A percentile compares a stretch with the other conserved stretches of the same genome.
These are phyloP conservation scores for Drosophila parvula DNA, from an alignment of 1,140 invertebrate species.

Conservation along the genomic window DNA sequence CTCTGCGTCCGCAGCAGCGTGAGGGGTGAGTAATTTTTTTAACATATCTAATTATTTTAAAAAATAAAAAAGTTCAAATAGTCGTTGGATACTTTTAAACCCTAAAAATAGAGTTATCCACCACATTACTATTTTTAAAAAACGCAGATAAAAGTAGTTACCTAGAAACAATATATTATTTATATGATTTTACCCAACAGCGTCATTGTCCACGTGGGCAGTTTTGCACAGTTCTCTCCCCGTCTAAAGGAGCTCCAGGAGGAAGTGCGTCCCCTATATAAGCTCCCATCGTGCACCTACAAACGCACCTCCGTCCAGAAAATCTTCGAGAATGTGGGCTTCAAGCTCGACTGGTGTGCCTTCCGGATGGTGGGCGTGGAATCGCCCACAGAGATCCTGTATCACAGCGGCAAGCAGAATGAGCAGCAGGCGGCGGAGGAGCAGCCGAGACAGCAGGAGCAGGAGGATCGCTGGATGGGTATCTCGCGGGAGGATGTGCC, in stretches of 20 bases:
- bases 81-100: too few relatives aligned
- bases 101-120: too few relatives aligned
- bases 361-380: conserved; percentile 89
- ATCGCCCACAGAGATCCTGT: conserved; percentile 76
- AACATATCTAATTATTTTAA: too few relatives aligned
- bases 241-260: conserved; percentile 90
- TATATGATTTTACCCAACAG: conserved; percentile 83
- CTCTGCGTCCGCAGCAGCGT: conserved; percentile 91
- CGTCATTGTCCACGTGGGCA: conserved; percentile 92
- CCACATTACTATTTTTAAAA: too few relatives aligned
- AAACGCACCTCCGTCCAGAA: conserved; percentile 94
- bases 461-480: conserved; percentile 68
- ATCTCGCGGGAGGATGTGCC: conserved; percentile 87
- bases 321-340: conserved; percentile 90
- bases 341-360: conserved; percentile 94
- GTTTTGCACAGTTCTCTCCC: conserved; percentile 89
- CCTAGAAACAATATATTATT: too few relatives aligned
- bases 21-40: conserved; percentile 92
- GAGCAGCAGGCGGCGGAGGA: conserved; percentile 46
- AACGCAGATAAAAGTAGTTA: too few relatives aligned
- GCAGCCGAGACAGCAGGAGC: conserved; percentile 26
- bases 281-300: conserved; percentile 91
- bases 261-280: conserved; percentile 92
- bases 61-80: too few relatives aligned
- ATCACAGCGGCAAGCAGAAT: conserved; percentile 57